These are phyloP conservation scores for Ibidorhyncha struthersii DNA, from an alignment of 2,113 vertebrate genomes.

Conservation along the genomic window DNA sequence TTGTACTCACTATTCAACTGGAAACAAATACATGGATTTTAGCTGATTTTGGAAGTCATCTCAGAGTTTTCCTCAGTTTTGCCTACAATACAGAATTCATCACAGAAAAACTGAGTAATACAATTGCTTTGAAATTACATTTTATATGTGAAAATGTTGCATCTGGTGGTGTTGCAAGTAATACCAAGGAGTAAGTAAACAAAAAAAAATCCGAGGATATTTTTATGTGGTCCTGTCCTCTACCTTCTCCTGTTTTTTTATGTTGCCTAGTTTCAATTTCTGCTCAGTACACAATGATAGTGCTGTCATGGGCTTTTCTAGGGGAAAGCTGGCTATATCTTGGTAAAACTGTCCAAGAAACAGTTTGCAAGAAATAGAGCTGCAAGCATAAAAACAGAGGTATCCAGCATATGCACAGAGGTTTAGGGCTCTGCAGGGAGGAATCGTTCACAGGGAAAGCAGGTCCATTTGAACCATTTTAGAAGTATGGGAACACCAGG, in stretches of 20 bases:
- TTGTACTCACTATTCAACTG: neutral
- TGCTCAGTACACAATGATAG: neutral
- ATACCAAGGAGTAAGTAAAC: neutral
- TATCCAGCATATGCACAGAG: no score
- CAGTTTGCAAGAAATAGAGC: neutral
- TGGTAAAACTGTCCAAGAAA: neutral
- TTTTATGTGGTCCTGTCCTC: neutral
- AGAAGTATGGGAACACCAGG: neutral
- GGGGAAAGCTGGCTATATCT: neutral
- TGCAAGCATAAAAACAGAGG: neutral
- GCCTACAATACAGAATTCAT: neutral
- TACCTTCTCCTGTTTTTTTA: neutral
- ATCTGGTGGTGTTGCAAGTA: neutral
- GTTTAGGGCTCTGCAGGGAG: neutral
- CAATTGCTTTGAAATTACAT: neutral
- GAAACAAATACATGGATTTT: neutral
- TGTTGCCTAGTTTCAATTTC: neutral
- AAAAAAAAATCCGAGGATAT: rapidly evolving
- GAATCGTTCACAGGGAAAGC: neutral
- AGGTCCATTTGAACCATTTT: neutral
- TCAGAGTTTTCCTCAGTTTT: neutral
- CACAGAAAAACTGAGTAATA: neutral
- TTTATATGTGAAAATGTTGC: neutral
- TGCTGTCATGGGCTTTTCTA: neutral
- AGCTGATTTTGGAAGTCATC: neutral